A percentile compares a stretch with the other conserved stretches of the same genome.
phyloP scores from a whole-genome alignment of 1,140 invertebrate genomes.

The Drosophila ambigua region DNA sequence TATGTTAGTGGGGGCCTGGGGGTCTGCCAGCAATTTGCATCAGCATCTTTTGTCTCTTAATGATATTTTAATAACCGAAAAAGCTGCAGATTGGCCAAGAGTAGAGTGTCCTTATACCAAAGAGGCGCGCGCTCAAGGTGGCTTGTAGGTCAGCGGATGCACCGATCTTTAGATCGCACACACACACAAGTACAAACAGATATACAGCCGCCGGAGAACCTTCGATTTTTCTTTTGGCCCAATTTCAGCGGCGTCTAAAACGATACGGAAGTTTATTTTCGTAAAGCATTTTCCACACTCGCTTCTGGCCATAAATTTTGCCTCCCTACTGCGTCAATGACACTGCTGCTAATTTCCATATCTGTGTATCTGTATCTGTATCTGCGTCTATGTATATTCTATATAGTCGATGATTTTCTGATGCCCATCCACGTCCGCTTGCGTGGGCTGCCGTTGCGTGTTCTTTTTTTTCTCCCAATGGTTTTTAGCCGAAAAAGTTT shows the following conservation, averaged over 20 bases:
- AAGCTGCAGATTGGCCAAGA: constrained; percentile 1
- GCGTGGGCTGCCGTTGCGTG: constrained; percentile 59
- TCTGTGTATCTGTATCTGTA: constrained; percentile 27
- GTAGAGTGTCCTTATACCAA: constrained; percentile 47
- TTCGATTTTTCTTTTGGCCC: constrained; percentile 67
- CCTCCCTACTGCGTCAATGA: constrained; percentile 71
- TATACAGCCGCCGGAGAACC: constrained; percentile 20
- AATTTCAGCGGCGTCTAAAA: constrained; percentile 51
- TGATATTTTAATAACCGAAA: constrained; percentile 56
- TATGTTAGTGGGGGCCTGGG: constrained; percentile 12
- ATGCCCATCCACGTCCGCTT: constrained; percentile 63
- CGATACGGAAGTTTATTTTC: constrained; percentile 73
- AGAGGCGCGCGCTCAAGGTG: constrained; percentile 48
- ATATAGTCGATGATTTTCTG: constrained; percentile 23
- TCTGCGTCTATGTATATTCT: constrained; percentile 26
- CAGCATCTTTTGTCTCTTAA: constrained; percentile 38
- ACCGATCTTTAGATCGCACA: constrained; percentile 35
- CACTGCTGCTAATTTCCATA: constrained; percentile 67
- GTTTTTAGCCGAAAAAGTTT: constrained; percentile 46
- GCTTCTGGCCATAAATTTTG: constrained; percentile 65
- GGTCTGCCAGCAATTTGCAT: constrained; percentile 54
- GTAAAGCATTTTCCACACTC: constrained; percentile 67
- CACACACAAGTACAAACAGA: constrained; percentile 1
- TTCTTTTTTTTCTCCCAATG: constrained; percentile 32
- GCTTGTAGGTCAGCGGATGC: constrained; percentile 72